Conservation (phyloP, 2,113 vertebrate species). For the Euleptes europaea region DNA sequence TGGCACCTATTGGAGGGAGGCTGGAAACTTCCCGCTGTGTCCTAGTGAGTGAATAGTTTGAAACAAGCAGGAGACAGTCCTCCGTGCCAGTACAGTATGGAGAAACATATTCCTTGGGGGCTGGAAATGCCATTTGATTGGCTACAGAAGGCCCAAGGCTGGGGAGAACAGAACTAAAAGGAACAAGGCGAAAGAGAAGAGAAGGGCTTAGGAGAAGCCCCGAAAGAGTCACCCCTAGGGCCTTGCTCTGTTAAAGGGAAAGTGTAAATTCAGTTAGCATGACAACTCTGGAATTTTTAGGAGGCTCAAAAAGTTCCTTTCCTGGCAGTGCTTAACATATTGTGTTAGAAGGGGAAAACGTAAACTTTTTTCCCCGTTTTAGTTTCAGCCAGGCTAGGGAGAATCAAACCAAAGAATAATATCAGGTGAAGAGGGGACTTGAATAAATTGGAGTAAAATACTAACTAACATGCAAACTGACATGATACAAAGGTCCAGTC, state of each 20-base stretch:
- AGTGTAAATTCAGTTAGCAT: not conserved
- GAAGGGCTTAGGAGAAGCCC: no score
- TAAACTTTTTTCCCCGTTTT: not conserved
- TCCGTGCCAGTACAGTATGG: fast-evolving
- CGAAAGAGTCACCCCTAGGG: not conserved
- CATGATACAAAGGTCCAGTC: not conserved
- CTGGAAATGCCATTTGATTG: not conserved
- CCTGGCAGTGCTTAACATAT: not conserved
- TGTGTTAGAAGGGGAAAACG: not conserved
- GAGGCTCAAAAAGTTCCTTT: not conserved
- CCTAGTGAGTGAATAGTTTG: not conserved
- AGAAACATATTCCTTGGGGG: not conserved
- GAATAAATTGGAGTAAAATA: not conserved
- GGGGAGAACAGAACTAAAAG: not conserved
- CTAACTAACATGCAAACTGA: not conserved
- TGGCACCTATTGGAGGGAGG: not conserved
- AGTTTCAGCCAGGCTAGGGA: not conserved
- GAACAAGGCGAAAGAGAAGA: not conserved
- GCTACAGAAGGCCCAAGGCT: not conserved
- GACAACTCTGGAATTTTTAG: no score
- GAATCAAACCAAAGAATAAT: not conserved
- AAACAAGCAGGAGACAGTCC: not conserved
- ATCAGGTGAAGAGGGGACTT: not conserved
- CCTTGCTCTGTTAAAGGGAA: not conserved
- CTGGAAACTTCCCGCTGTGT: not conserved